Percentiles rank a stretch among this genome's conserved stretches.
phyloP scores from a whole-genome alignment of 1,140 invertebrate genomes.

The Diplogasteroides magnus region DNA sequence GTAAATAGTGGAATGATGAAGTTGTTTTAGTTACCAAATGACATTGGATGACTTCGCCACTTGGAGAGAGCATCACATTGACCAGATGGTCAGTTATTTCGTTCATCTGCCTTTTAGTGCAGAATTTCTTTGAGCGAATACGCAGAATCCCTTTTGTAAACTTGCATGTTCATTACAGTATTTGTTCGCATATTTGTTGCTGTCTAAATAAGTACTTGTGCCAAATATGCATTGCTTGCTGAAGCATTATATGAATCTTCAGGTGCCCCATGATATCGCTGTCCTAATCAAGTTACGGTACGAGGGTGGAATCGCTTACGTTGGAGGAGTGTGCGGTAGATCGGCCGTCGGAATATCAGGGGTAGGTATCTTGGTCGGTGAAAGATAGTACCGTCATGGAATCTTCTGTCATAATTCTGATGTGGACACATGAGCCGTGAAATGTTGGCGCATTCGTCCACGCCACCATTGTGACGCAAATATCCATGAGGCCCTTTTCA shows the following conservation, averaged over 20 bases:
- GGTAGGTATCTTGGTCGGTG: background rate
- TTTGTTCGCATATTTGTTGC: too few relatives aligned
- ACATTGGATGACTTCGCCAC: constrained; percentile 8
- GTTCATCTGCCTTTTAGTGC: background rate
- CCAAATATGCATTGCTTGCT: background rate
- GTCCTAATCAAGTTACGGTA: constrained; percentile 17
- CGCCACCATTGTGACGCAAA: background rate
- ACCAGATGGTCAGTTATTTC: background rate
- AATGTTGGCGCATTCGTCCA: too few relatives aligned
- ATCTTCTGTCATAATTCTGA: background rate
- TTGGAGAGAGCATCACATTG: constrained; percentile 6
- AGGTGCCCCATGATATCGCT: constrained; percentile 18
- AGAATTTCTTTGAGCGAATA: too few relatives aligned
- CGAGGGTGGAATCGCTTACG: constrained; percentile 29
- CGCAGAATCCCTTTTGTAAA: too few relatives aligned
- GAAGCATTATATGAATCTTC: background rate
- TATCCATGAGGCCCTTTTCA: background rate
- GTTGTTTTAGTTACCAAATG: constrained; percentile 3
- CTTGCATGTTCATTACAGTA: too few relatives aligned
- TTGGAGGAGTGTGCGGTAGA: constrained; percentile 15
- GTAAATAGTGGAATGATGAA: too few relatives aligned
- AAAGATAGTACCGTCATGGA: background rate
- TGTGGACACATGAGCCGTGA: background rate
- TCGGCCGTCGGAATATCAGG: constrained; percentile 16
- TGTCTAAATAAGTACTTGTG: background rate